Base-by-base conservation (phyloP, 2,888 invertebrate species). In the Heteropelma amictum region DNA sequence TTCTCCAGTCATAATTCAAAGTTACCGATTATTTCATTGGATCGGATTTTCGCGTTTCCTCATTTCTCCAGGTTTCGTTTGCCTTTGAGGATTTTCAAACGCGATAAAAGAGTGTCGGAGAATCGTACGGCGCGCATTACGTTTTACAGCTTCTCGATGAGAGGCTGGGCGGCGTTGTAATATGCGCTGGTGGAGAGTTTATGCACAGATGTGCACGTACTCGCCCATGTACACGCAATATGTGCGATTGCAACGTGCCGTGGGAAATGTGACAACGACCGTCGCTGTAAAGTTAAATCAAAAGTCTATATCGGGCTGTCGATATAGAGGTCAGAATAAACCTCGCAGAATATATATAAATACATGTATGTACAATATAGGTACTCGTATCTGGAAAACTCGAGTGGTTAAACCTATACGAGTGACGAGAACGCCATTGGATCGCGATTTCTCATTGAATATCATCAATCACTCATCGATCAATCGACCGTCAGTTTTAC, bases 231-330 rank as follows among this genome's bases (percentile, higher is more conserved):
- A 30, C 42, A 40, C 10, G 33, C n/a, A 42, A 56, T 12, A 75
- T 65, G 58, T 61, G 77, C 71, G 33, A 14, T 60, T 56, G 71
- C 70, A 67, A 63, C 60, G 80, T 71, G 83, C 82, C 85, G 84
- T 85, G 84, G 83, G 85, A 85, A 84, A 82, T 80, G 80, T 79
- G 84, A 85, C 84, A 82, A 38, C 82, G 82, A 61, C 77, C 78
- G 58, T 81, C 79, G 78, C 79, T 28, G 49, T 83, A 80, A 85
- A 83, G 77, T 67, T 69, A 71, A 78, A 60, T 67, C 71, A 67
- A 75, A 75, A 71, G 71, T 75, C 71, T 75, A 71, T 75, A 71
- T 75, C 75, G 56, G 67, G 67, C 40, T 67, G 67, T 71, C 75
- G 71, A 75, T 71, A 75, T 75, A 75, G 71, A 71, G 75, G 75